These are phyloP conservation scores for Onychomys arenicola DNA, from an alignment of 2,797 vertebrate genomes.

Conservation along the genomic window DNA sequence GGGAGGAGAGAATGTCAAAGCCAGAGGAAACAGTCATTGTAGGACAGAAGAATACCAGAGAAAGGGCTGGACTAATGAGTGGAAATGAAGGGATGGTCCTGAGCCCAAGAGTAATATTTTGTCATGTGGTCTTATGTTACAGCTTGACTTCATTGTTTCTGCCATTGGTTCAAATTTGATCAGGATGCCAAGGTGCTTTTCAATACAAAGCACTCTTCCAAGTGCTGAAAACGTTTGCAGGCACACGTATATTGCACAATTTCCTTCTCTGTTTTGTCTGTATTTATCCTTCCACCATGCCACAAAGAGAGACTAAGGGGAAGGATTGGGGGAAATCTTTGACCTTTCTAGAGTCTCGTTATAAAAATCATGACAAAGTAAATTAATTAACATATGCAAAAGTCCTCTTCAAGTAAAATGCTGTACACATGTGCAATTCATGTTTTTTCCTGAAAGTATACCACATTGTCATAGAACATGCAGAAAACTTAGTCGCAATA, in stretches of 20 bases:
- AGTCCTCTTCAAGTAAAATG: neutral
- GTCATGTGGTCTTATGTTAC: neutral
- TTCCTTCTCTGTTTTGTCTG: neutral
- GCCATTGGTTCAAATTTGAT: neutral
- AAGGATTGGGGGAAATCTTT: conserved; percentile 15
- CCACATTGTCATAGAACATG: neutral
- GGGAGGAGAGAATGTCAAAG: neutral
- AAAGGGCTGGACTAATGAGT: neutral
- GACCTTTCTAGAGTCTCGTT: neutral
- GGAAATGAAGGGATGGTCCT: neutral
- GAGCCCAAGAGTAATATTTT: neutral
- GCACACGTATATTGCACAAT: neutral
- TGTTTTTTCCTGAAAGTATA: conserved; percentile 11
- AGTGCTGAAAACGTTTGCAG: neutral
- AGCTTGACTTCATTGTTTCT: neutral
- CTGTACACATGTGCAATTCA: neutral
- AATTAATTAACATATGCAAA: conserved; percentile 47
- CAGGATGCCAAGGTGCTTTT: neutral
- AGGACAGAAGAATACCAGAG: neutral
- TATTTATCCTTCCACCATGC: neutral
- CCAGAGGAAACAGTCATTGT: neutral
- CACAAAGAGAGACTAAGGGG: neutral
- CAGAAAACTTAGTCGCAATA: conserved; percentile 14
- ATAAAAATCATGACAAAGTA: conserved; percentile 13
- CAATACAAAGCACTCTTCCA: neutral